Conservation (phyloP, 2,888 invertebrate genomes). For the Dichetophora obliterata region DNA sequence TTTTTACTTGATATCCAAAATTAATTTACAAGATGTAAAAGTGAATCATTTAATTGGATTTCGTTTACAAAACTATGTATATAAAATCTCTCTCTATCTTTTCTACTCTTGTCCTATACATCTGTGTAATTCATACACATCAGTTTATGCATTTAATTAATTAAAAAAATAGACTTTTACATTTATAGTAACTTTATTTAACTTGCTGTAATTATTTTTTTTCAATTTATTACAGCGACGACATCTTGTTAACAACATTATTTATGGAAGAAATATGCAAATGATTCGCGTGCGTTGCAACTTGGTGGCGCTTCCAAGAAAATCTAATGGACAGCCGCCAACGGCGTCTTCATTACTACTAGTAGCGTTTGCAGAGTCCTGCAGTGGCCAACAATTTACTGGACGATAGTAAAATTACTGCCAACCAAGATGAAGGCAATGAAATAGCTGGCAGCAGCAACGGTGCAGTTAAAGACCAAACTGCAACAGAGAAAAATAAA, state of each 20-base stretch:
- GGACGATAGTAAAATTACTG: neutral
- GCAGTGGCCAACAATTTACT: neutral
- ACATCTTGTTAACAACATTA: constrained; percentile 25
- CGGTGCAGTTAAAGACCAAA: neutral
- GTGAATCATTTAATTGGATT: no score
- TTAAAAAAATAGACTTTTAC: no score
- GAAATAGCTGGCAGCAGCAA: neutral
- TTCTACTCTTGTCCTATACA: no score
- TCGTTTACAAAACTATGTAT: no score
- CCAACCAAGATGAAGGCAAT: neutral
- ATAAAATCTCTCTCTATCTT: no score
- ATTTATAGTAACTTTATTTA: no score
- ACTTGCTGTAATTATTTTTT: neutral
- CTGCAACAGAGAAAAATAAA: neutral
- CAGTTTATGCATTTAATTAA: no score
- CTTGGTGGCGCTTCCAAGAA: constrained; percentile 27
- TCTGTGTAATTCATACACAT: no score
- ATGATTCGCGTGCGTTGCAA: neutral
- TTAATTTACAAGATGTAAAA: no score
- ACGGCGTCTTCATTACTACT: constrained; percentile 4
- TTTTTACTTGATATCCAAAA: no score
- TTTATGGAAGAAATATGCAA: constrained; percentile 26
- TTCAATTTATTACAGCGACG: constrained; percentile 20
- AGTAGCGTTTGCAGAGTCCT: no score
- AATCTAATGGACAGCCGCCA: constrained; percentile 24